These are phyloP conservation scores for Scolanthus callimorphus DNA, from an alignment of 92 coral and sea anemone species.

Conservation along the genomic window DNA sequence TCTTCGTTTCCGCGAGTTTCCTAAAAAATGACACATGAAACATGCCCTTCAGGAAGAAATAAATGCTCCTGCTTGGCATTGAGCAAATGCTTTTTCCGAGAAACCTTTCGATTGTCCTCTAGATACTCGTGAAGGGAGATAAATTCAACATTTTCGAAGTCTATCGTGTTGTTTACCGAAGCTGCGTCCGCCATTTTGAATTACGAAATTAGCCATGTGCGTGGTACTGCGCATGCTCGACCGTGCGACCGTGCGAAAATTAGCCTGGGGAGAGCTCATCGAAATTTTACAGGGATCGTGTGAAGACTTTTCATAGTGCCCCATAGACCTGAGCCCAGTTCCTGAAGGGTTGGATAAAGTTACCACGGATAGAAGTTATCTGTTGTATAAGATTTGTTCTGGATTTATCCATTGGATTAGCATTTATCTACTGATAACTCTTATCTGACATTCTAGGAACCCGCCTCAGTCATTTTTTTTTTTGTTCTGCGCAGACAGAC, in stretches of 20 bases:
- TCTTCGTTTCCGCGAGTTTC: background rate
- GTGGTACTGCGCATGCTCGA: slow-evolving; percentile 12
- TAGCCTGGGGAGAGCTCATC: slow-evolving; percentile 16
- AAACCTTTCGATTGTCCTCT: slow-evolving; percentile 20
- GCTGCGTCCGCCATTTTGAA: background rate
- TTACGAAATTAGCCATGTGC: slow-evolving; percentile 23
- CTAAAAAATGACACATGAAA: slow-evolving; percentile 15
- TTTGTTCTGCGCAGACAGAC: too few species aligned
- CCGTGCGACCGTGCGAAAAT: background rate
- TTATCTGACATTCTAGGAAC: too few species aligned
- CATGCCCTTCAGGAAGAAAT: slow-evolving; percentile 18
- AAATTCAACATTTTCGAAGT: slow-evolving; percentile 10
- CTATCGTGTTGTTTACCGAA: background rate
- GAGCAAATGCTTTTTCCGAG: slow-evolving; percentile 12
- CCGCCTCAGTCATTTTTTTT: too few species aligned
- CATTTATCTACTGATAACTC: too few species aligned
- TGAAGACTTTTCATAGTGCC: background rate
- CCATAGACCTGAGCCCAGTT: too few species aligned
- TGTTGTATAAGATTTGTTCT: too few species aligned
- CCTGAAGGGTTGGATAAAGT: too few species aligned
- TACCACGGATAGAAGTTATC: too few species aligned
- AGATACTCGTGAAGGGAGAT: slow-evolving; percentile 17
- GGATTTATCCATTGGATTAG: too few species aligned
- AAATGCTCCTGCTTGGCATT: slow-evolving; percentile 18
- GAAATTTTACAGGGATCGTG: background rate